phyloP scores from a whole-genome alignment of 1,140 invertebrate species.

The Pseudomyrmex flavicornis region DNA sequence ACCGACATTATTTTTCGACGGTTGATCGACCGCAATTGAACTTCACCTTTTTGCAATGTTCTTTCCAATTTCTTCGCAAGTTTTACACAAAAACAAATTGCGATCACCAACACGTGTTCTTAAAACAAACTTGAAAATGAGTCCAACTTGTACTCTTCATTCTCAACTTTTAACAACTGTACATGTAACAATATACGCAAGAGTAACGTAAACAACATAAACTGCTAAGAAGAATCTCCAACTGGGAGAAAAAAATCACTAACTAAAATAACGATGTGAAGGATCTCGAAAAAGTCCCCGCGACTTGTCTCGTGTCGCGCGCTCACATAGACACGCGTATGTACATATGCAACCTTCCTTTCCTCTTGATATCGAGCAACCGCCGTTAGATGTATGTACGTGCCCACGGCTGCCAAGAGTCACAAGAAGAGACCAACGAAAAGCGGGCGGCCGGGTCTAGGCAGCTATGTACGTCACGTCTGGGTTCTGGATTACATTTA shows the following conservation, averaged over 20 bases:
- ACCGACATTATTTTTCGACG: conserved; percentile 65
- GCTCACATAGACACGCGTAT: background rate
- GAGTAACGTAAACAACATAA: background rate
- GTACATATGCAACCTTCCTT: background rate
- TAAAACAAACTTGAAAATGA: background rate
- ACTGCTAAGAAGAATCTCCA: background rate
- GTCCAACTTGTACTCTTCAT: no score
- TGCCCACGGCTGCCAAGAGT: conserved; percentile 38
- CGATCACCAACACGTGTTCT: background rate
- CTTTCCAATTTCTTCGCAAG: conserved; percentile 16
- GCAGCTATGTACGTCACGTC: conserved; percentile 81
- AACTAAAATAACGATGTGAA: conserved; percentile 14
- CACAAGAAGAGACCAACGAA: conserved; percentile 58
- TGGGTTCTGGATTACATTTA: conserved; percentile 83
- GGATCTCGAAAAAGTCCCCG: conserved; percentile 25
- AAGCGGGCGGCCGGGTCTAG: conserved; percentile 57
- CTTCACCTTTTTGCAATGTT: conserved; percentile 53
- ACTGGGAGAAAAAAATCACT: background rate
- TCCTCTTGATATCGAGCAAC: conserved; percentile 6
- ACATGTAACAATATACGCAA: background rate
- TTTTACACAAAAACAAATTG: conserved; percentile 6
- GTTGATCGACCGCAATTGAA: conserved; percentile 53
- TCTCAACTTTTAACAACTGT: no score
- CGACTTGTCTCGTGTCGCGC: background rate
- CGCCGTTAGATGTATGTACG: conserved; percentile 47